phyloP scores from a whole-genome alignment of 2,113 vertebrate genomes.

The Cariama cristata region DNA sequence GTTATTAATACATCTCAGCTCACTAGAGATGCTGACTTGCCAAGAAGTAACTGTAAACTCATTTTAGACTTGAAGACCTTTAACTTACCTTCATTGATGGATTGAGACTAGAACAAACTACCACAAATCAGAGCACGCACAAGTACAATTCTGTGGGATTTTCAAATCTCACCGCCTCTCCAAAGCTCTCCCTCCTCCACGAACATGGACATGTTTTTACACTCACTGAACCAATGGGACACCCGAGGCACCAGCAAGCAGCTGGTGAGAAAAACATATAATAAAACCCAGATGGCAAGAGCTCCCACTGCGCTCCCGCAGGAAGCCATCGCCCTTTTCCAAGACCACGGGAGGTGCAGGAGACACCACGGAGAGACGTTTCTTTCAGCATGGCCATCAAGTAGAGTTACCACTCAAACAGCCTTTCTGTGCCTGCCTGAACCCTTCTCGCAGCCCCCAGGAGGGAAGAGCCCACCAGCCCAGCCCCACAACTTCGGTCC shows the following conservation, averaged over 20 bases:
- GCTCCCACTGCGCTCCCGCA: accelerated
- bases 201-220: accelerated
- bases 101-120: not conserved
- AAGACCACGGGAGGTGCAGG: accelerated
- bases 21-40: not conserved
- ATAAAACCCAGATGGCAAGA: accelerated
- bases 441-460: not conserved
- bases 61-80: slow-evolving; percentile 9
- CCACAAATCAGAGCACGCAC: not conserved
- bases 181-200: not conserved
- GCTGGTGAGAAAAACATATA: accelerated
- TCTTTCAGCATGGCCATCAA: not conserved
- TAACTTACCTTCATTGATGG: not conserved
- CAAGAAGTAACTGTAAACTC: not conserved
- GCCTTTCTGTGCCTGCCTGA: not conserved
- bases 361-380: not conserved
- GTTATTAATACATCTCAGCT: not conserved
- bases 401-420: not conserved
- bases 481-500: accelerated
- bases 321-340: not conserved
- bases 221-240: accelerated
- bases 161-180: not conserved
- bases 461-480: no score
- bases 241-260: not conserved
- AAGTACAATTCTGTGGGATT: not conserved